Percentiles rank a stretch among this genome's conserved stretches.
Evolutionary conservation across 2,113 vertebrate genomes (phyloP).

Genomic region (Cygnus buccinator): DNA sequence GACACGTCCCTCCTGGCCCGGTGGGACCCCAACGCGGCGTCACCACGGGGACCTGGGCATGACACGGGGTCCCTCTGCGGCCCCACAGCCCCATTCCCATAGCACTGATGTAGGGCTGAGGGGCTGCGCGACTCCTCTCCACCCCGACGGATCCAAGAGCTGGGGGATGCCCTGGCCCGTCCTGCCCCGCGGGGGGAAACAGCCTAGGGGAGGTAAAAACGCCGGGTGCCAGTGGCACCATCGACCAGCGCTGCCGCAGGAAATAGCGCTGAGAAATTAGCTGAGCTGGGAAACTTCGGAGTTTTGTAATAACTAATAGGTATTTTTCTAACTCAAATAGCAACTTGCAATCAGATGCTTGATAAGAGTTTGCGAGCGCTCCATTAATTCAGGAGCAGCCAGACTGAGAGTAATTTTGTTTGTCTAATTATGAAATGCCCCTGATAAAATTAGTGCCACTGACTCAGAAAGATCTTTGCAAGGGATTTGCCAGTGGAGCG

Average conservation of each 20-base stretch:
- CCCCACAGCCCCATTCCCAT: rapidly evolving
- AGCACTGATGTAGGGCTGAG: rapidly evolving
- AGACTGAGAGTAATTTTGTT: background rate
- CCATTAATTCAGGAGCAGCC: constrained; percentile 35
- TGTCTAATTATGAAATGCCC: background rate
- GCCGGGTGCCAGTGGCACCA: background rate
- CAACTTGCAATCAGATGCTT: constrained; percentile 59
- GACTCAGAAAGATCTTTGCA: background rate
- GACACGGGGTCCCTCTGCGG: background rate
- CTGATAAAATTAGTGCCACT: background rate
- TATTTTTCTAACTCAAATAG: constrained; percentile 67
- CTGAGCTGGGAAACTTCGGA: constrained; percentile 74
- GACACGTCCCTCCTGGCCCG: too few species aligned
- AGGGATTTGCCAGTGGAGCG: background rate
- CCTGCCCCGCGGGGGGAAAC: background rate
- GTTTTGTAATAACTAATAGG: constrained; percentile 74
- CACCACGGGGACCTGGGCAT: rapidly evolving
- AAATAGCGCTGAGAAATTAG: constrained; percentile 60
- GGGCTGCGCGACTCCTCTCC: rapidly evolving
- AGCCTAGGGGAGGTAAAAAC: background rate
- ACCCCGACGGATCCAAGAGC: rapidly evolving
- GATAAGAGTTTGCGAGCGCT: constrained; percentile 34
- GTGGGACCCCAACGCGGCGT: too few species aligned
- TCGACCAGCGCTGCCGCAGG: background rate
- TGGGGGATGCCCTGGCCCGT: background rate